Evolutionary conservation across 1,140 invertebrate species (phyloP), one percentile per base, ranked within the genome.

Genomic region (Drosophila erecta): DNA sequence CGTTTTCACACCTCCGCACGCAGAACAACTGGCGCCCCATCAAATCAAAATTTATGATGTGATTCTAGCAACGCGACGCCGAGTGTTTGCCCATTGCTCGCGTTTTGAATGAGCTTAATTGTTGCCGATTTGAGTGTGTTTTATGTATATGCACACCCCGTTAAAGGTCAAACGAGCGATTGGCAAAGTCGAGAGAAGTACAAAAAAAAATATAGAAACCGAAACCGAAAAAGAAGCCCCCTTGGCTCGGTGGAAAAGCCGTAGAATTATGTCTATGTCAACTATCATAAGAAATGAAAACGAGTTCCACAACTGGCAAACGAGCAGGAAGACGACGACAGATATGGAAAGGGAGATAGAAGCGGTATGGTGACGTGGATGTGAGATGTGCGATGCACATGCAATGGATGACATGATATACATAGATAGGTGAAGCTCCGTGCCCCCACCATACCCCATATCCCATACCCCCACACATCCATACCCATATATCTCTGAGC

Each of bases 61-160:
- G 79, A 76, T 79, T 76, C 83, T 87, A 83, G 78, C 51, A 67
- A 61, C 38, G 59, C 66, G 79, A n/a, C 62, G 81, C 38, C 47
- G 59, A 62, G 60, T 89, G 76, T 81, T 79, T 85, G 60, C 46
- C 55, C 66, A 80, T 69, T 79, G 81, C 77, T 87, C 76, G 84
- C 84, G 73, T 89, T 89, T 84, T 89, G 84, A 87, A 87, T 87
- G 73, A 71, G 79, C 76, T 89, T 89, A 87, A 89, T 89, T 89
- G 84, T 89, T 89, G 84, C 60, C 62, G 71, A 83, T 72, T 81
- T 62, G 24, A 33, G 47, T 20, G 47, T 15, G 11, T 15, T 14
- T 83, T 67, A 17, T 43, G 49, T 53, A 33, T 53, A 46, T 60
- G 30, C 30, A 30, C 30, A 30, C 7, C 50, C 84, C 79, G 84